Conservation (phyloP, 2,113 vertebrate species). For the Ceratotherium simum region DNA sequence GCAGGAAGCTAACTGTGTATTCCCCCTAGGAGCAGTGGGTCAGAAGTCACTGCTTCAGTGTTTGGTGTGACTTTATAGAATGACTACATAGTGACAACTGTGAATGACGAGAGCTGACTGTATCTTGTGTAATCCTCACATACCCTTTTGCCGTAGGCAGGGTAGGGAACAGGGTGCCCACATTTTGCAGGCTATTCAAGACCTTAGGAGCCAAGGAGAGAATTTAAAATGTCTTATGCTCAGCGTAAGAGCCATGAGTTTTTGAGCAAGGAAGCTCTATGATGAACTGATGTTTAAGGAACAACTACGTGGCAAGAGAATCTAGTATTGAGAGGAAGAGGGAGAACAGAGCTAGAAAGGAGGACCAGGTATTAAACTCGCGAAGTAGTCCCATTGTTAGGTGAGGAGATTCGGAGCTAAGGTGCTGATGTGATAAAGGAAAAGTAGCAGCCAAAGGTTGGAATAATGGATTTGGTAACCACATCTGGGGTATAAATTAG, state of each 20-base stretch:
- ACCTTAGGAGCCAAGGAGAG: neutral
- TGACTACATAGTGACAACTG: neutral
- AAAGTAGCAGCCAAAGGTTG: neutral
- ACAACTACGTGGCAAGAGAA: neutral
- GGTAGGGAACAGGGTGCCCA: neutral
- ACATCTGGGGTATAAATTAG: neutral
- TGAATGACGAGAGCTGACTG: neutral
- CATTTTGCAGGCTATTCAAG: neutral
- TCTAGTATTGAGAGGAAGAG: neutral
- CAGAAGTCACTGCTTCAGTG: neutral
- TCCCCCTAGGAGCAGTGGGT: neutral
- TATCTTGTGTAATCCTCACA: neutral
- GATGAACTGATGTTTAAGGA: neutral
- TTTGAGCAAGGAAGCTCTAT: neutral
- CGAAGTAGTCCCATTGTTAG: neutral
- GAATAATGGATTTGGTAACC: neutral
- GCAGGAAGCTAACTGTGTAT: neutral
- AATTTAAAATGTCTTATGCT: neutral
- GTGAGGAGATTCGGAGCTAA: neutral
- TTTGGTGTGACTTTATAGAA: neutral
- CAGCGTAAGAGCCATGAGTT: neutral
- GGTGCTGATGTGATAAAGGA: neutral
- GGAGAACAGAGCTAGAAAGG: neutral
- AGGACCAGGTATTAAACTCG: neutral
- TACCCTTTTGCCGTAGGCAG: neutral